Evolutionary conservation across 2,888 invertebrate species (phyloP).

Genomic region (Pristionchus arcanus): DNA sequence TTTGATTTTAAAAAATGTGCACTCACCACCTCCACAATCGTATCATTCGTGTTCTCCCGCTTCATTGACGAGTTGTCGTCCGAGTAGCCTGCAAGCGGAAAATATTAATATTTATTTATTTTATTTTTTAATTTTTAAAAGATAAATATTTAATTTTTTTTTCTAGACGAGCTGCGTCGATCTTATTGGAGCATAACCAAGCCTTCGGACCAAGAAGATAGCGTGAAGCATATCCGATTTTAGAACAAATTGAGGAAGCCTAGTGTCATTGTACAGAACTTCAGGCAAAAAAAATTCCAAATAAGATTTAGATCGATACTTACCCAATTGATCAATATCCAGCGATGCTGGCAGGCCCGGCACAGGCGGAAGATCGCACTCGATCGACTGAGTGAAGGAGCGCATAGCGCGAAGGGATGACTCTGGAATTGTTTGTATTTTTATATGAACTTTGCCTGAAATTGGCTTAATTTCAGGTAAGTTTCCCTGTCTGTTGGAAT

Average conservation of each 20-base stretch:
- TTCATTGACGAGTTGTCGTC: slow-evolving; percentile 58
- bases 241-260: too few relatives aligned
- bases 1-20: too few relatives aligned
- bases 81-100: slow-evolving; percentile 5
- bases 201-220: too few relatives aligned
- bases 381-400: slow-evolving; percentile 78
- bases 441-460: not conserved
- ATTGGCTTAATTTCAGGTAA: not conserved
- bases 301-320: too few relatives aligned
- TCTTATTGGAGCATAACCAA: too few relatives aligned
- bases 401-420: slow-evolving; percentile 70
- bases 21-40: slow-evolving; percentile 75
- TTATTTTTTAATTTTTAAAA: not conserved
- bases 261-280: too few relatives aligned
- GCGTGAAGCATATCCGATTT: too few relatives aligned
- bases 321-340: slow-evolving; percentile 51
- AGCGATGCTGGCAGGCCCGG: slow-evolving; percentile 8
- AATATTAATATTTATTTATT: not conserved
- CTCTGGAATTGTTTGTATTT: not conserved
- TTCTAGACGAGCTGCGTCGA: too few relatives aligned
- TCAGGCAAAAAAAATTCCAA: not conserved
- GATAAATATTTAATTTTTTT: too few relatives aligned
- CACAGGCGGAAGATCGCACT: slow-evolving; percentile 64
- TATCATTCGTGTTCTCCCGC: slow-evolving; percentile 72
- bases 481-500: not conserved